Conservation (phyloP, 2,797 vertebrate genomes). For the Babyrousa celebensis region DNA sequence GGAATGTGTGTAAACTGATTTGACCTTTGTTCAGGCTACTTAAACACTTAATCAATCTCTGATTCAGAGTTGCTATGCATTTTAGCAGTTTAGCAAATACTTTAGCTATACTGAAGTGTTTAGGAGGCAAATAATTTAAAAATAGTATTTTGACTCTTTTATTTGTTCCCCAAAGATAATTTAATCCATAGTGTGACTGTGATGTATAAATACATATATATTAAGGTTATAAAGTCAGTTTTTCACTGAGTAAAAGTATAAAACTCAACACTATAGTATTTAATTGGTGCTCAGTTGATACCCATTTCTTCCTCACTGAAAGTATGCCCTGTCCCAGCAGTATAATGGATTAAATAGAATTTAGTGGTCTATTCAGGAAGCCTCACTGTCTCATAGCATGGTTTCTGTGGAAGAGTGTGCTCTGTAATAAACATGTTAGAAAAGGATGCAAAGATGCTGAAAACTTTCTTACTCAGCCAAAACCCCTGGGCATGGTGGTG, state of each 20-base stretch:
- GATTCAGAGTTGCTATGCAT: neutral
- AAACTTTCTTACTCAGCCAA: neutral
- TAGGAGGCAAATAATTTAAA: constrained; percentile 8
- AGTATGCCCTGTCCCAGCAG: neutral
- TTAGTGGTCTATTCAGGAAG: neutral
- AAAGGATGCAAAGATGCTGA: neutral
- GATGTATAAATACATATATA: neutral
- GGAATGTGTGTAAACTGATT: constrained; percentile 6
- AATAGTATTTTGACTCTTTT: neutral
- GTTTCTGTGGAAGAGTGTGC: neutral
- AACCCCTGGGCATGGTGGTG: neutral
- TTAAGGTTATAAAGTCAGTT: neutral
- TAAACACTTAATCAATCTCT: neutral
- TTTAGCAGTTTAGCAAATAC: neutral
- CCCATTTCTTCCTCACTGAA: neutral
- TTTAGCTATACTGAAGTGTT: neutral
- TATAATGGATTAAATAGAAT: neutral
- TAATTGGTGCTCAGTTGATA: neutral
- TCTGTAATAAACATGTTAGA: neutral
- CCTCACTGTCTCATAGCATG: neutral
- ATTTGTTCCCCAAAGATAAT: neutral
- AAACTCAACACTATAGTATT: neutral
- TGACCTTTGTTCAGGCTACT: constrained; percentile 44
- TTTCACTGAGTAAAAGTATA: neutral
- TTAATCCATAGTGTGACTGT: neutral